These are phyloP conservation scores for Fregetta grallaria DNA, from an alignment of 2,113 vertebrate species.

Conservation along the genomic window DNA sequence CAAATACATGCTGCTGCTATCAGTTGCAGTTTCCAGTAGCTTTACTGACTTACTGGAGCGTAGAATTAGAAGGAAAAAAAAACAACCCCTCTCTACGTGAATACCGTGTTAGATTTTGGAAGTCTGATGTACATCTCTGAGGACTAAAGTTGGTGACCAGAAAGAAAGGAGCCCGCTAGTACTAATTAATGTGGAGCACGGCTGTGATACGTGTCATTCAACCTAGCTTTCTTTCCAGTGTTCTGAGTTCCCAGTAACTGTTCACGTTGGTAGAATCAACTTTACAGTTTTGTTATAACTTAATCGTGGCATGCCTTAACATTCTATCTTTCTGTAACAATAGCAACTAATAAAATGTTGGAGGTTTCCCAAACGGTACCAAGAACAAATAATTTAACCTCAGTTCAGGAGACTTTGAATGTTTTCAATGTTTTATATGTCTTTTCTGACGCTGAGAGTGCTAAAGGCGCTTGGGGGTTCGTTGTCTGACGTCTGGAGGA, in stretches of 20 bases:
- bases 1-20: not conserved
- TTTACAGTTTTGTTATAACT: slow-evolving; percentile 45
- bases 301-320: slow-evolving; percentile 44
- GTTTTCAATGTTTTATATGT: not conserved
- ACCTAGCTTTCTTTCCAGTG: not conserved
- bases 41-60: not conserved
- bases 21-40: slow-evolving; percentile 6
- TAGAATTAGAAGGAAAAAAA: not conserved
- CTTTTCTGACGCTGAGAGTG: not conserved
- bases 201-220: not conserved
- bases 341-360: slow-evolving; percentile 30
- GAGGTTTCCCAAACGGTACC: slow-evolving; percentile 44
- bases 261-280: not conserved
- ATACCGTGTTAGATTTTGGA: not conserved
- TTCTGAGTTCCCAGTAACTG: slow-evolving; percentile 28
- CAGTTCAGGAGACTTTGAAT: not conserved
- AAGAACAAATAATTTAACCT: slow-evolving; percentile 5
- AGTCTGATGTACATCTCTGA: not conserved
- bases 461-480: not conserved
- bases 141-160: not conserved
- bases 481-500: not conserved
- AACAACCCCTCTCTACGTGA: rapidly evolving
- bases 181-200: not conserved
- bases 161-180: slow-evolving; percentile 2
- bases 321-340: slow-evolving; percentile 60